These are phyloP conservation scores for Falco peregrinus DNA, from an alignment of 2,797 vertebrate genomes.

Conservation along the genomic window DNA sequence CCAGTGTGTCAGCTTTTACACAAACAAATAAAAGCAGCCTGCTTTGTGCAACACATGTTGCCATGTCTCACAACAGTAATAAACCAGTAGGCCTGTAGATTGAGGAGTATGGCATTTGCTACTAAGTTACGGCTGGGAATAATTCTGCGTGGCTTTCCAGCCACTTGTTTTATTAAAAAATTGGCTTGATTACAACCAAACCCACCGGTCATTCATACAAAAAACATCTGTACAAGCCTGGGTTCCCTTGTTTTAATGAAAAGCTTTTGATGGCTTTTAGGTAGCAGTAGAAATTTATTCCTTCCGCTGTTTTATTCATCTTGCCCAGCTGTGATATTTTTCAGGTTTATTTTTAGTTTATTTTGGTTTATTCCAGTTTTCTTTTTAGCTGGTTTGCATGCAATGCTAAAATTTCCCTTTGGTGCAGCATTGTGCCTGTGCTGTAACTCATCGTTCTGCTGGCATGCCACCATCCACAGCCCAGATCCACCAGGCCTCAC, in stretches of 20 bases:
- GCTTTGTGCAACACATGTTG: neutral
- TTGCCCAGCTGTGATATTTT: neutral
- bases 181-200: neutral
- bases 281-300: neutral
- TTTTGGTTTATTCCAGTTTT: neutral
- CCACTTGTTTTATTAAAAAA: neutral
- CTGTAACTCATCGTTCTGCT: neutral
- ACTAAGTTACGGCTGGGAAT: neutral
- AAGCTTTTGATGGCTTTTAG: conserved; percentile 25
- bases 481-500: neutral
- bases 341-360: neutral
- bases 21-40: neutral
- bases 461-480: neutral
- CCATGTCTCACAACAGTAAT: neutral
- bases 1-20: neutral
- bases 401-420: neutral
- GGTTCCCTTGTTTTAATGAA: neutral
- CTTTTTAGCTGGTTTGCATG: neutral
- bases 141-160: conserved; percentile 3
- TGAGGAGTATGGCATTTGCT: neutral
- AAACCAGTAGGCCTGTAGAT: neutral
- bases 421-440: neutral
- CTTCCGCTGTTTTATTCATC: neutral
- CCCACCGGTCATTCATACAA: conserved; percentile 6
- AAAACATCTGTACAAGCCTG: neutral